phyloP scores from a whole-genome alignment of 2,113 vertebrate genomes.

The Podiceps cristatus region DNA sequence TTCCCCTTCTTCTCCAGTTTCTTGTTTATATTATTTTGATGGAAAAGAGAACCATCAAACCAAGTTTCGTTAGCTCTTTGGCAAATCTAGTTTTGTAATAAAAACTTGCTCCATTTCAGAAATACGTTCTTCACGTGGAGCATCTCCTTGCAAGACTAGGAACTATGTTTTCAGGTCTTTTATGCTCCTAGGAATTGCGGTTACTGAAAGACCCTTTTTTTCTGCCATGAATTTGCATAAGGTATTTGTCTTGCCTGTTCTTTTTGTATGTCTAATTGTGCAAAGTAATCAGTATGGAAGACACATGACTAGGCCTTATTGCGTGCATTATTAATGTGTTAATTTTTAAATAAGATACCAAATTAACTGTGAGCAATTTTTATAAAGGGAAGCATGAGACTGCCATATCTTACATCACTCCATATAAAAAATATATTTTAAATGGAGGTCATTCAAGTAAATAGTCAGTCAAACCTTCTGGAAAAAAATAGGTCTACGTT shows the following conservation, averaged over 20 bases:
- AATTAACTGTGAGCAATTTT: conserved; percentile 69
- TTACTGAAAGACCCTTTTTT: background rate
- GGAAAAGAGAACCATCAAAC: background rate
- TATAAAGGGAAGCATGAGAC: conserved; percentile 50
- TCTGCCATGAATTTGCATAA: conserved; percentile 24
- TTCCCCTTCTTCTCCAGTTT: background rate
- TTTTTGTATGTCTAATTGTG: conserved; percentile 50
- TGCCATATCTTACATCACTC: conserved; percentile 52
- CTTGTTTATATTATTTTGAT: background rate
- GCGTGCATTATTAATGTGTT: conserved; percentile 65
- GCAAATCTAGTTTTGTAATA: background rate
- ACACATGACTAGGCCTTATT: conserved; percentile 51
- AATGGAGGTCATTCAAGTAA: conserved; percentile 68
- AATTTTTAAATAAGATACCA: conserved; percentile 67
- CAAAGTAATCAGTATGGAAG: conserved; percentile 58
- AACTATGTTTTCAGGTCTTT: background rate
- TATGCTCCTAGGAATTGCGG: background rate
- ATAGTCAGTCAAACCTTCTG: conserved; percentile 66
- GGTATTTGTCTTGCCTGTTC: conserved; percentile 45
- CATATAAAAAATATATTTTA: conserved; percentile 65
- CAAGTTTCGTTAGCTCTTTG: background rate
- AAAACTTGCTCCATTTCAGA: background rate
- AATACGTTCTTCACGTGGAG: background rate
- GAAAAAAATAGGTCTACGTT: conserved; percentile 52
- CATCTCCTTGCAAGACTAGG: background rate